Base-by-base conservation (phyloP, 2,888 invertebrate species). In the Phyllotreta cruciferae region DNA sequence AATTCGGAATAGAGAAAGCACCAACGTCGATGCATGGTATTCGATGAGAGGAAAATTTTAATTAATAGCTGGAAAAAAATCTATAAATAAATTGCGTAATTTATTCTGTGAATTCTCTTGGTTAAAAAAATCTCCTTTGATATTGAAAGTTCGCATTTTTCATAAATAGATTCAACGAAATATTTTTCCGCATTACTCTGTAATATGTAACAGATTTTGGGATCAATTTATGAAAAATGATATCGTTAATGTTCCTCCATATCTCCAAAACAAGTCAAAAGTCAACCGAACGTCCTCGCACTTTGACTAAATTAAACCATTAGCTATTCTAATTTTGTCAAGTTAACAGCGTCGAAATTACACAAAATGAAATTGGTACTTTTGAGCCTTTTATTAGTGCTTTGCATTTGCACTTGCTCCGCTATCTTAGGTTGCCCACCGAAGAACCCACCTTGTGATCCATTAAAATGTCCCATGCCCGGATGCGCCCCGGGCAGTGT, bases 1-100 rank as follows among this genome's bases (percentile, higher is more conserved):
- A 57, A 57, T 49, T 34, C 8, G 41, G 24, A 50, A 49, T 41
- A 49, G 57, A 57, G 57, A 57, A 57, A 57, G 57, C 50, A 50
- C 24, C 24, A 39, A 35, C 38, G 41, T 38, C 50, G 47, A 56
- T 56, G 37, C 37, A 34, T 37, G 37, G 9, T n/a, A 47, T 24
- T 8, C 38, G 52, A 52, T 37, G 52, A 52, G 13, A 52, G 37
- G 52, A 37, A 36, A 37, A 13, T 52, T 37, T 10, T 37, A 36
- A 9, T 34, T 24, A 50, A 11, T 50, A 52, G 14, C 38, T 52
- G 38, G 38, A 37, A 52, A 52, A 52, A 47, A 47, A 35, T 35
- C 34, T 6, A 7, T 8, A 13, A n/a, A 49, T 49, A 13, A 35
- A 49, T 49, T 49, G 35, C 49, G 49, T 49, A 49, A 24, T 24